Base-by-base conservation (phyloP, 2,888 invertebrate genomes). In the Cheilosia grossa region DNA sequence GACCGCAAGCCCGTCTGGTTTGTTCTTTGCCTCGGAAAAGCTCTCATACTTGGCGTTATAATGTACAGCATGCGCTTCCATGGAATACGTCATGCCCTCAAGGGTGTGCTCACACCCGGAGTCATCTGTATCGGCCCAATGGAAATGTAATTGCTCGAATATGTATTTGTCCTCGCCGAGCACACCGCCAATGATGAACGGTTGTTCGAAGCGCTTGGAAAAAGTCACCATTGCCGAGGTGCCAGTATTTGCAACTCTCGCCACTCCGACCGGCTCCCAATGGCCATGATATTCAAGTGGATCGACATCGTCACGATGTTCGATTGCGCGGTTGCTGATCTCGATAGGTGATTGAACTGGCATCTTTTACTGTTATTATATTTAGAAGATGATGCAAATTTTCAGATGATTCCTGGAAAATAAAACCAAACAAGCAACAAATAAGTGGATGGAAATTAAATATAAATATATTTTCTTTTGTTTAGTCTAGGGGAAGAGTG, bases 21-120 rank as follows among this genome's bases (percentile, higher is more conserved):
- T 94, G 27, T 94, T 94, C 4, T 93, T 93, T 0, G 96, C 95
- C 56, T 94, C 94, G 67, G 94, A 92, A 89, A 95, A 93, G 19
- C 93, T 93, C 79, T 93, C 93, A 88, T 95, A 96, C 90, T 95
- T 95, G 89, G 93, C 93, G 89, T 95, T 95, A 90, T 94, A 96
- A 90, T 96, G 96, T 0, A 97, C 96, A 69, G 96, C 94, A 89
- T 97, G 97, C 56, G 96, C 95, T 91, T 96, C 96, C 91, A 95
- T 95, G 9, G 95, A 95, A 88, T 94, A 96, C 85, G 96, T 95
- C 74, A 90, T 94, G 56, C 95, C 96, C 91, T 96, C 95, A 54
- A 97, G 93, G 40, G 95, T 95, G 89, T 97, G 97, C 90, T 97
- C 97, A 88, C 96, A 96, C 15, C 96, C 96, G 44, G 94, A 94